phyloP scores from a whole-genome alignment of 2,888 invertebrate genomes.

The Deilephila elpenor region DNA sequence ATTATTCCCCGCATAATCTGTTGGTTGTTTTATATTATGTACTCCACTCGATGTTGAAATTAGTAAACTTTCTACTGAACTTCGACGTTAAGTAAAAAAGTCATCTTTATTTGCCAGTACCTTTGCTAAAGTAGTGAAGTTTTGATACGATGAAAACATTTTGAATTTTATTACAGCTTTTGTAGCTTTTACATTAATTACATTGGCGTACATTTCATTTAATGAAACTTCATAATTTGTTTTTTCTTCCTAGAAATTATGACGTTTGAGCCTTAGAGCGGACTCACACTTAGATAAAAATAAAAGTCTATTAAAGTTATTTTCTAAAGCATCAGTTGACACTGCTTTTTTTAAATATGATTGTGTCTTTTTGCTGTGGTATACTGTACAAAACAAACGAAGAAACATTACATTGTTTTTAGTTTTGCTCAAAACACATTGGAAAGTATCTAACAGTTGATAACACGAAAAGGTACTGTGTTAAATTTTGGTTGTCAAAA shows the following conservation, averaged over 20 bases:
- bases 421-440: too few relatives aligned
- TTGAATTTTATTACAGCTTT: slow-evolving; percentile 46
- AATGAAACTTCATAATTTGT: slow-evolving; percentile 20
- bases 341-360: not conserved
- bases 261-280: slow-evolving; percentile 5
- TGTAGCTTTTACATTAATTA: slow-evolving; percentile 51
- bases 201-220: slow-evolving; percentile 35
- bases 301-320: not conserved
- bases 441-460: too few relatives aligned
- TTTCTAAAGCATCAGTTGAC: not conserved
- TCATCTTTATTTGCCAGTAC: slow-evolving; percentile 46
- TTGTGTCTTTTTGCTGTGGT: not conserved
- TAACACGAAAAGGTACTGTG: too few relatives aligned
- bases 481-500: too few relatives aligned
- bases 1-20: slow-evolving; percentile 46
- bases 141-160: slow-evolving; percentile 52
- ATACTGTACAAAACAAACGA: too few relatives aligned
- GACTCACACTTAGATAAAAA: not conserved
- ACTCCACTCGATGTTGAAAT: slow-evolving; percentile 48
- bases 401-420: too few relatives aligned
- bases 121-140: slow-evolving; percentile 49
- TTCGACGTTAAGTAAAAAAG: slow-evolving; percentile 49
- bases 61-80: slow-evolving; percentile 50
- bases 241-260: slow-evolving; percentile 24
- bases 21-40: slow-evolving; percentile 48